Evolutionary conservation across 2,113 vertebrate species (phyloP), one percentile per base, ranked within the genome.

Genomic region (Procapra przewalskii): DNA sequence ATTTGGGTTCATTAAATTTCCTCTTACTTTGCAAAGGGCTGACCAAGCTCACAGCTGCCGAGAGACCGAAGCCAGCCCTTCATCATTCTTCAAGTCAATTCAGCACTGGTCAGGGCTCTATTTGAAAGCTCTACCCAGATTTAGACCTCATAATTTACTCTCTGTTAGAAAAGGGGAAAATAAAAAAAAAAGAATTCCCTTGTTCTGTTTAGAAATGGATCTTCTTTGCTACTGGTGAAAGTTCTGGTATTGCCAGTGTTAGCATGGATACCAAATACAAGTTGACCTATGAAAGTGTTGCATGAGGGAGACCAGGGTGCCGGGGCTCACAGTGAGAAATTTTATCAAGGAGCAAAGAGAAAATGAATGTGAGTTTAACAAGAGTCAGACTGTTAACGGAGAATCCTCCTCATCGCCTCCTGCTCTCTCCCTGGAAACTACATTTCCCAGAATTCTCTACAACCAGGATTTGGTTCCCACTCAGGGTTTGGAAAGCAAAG

Each of bases 1-100:
- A 96, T 96, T 98, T 98, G 93, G 96, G 95, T 96, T 98, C 97
- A 98, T 98, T 98, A 98, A 97, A 96, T 97, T 97, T 97, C 96
- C 97, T 98, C 98, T 98, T 95, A 93, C 96, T 98, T 97, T 93
- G 97, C 98, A 96, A 97, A 98, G 71, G 79, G 71, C 85, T 98
- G 96, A 97, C 96, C 97, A 95, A 97, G 90, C 33, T 97, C 96
- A 79, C 96, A 98, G 96, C 98, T 97, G 96, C 84, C 1, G 4
- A 64, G 60, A 89, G 54, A 75, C 57, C n/a, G 64, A 97, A 96
- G 96, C 97, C 97, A 98, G 67, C 94, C 93, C 95, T 96, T 97
- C 95, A 96, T 83, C 88, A 88, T 96, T 97, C 97, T 97, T 96
- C 93, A 82, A 60, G 80, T 64, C 21, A 3, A 54, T 85, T 90